Evolutionary conservation across 2,113 vertebrate genomes (phyloP).

Genomic region (Stigmatopora nigra): DNA sequence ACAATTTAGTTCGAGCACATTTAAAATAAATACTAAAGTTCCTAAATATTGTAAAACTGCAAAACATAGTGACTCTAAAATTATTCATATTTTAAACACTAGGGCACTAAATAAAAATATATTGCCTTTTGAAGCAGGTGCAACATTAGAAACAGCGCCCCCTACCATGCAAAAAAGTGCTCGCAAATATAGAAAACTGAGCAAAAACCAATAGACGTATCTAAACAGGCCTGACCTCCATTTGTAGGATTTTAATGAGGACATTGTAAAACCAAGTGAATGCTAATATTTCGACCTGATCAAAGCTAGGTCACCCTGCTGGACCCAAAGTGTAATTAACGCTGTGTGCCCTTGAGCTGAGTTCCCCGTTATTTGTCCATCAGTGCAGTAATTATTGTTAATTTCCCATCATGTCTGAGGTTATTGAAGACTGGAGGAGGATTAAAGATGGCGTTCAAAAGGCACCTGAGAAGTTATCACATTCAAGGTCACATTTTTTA

Average conservation of each 20-base stretch:
- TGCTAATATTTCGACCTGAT: slow-evolving; percentile 29
- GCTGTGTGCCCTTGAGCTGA: slow-evolving; percentile 50
- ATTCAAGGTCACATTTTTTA: no score
- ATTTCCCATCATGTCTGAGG: slow-evolving; percentile 46
- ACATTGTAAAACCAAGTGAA: slow-evolving; percentile 24
- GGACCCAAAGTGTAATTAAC: slow-evolving; percentile 43
- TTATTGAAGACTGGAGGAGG: slow-evolving; percentile 56
- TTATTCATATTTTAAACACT: no score
- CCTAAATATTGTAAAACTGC: no score
- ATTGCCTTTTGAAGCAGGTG: no score
- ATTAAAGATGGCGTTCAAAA: slow-evolving; percentile 48
- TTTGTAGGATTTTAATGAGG: neutral
- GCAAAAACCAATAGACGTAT: no score
- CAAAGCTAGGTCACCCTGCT: slow-evolving; percentile 9
- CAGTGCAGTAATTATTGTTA: slow-evolving; percentile 39
- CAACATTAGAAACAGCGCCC: neutral
- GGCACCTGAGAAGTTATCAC: slow-evolving; percentile 27
- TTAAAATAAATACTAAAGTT: no score
- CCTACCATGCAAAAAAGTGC: neutral
- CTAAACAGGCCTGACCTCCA: no score
- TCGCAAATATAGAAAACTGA: no score
- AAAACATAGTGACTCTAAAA: no score
- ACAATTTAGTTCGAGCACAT: no score
- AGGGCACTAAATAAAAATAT: no score
- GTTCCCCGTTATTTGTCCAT: slow-evolving; percentile 29